phyloP scores from a whole-genome alignment of 2,113 vertebrate species.

The Cavia porcellus region DNA sequence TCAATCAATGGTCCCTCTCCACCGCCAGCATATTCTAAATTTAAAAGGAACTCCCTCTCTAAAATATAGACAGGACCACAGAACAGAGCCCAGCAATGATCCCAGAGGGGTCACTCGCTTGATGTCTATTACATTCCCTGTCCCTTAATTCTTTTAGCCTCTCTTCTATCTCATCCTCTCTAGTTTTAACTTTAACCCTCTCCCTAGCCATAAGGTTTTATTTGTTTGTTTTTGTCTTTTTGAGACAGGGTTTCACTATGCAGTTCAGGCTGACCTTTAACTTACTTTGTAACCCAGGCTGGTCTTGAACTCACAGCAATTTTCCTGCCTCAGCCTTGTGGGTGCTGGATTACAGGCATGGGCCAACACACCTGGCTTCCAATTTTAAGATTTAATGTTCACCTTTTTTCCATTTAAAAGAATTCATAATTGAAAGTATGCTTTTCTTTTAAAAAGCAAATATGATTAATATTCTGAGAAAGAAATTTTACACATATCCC shows the following conservation, averaged over 20 bases:
- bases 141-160: background rate
- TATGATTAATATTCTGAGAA: slow-evolving; percentile 24
- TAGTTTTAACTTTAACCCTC: background rate
- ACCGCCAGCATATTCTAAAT: background rate
- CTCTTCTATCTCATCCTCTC: background rate
- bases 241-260: background rate
- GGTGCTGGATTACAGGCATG: background rate
- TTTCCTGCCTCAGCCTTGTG: background rate
- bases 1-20: background rate
- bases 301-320: background rate
- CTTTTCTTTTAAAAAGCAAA: background rate
- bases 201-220: background rate
- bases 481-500: background rate
- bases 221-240: background rate
- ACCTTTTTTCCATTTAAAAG: slow-evolving; percentile 27
- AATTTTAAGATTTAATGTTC: background rate
- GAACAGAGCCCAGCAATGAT: background rate
- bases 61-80: background rate
- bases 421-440: background rate
- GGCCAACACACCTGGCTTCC: background rate
- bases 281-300: background rate
- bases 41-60: background rate
- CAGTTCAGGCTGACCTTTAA: background rate
- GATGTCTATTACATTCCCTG: background rate
- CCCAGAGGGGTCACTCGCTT: background rate